phyloP scores from a whole-genome alignment of 1,140 invertebrate genomes.

The Cataglyphis hispanica region DNA sequence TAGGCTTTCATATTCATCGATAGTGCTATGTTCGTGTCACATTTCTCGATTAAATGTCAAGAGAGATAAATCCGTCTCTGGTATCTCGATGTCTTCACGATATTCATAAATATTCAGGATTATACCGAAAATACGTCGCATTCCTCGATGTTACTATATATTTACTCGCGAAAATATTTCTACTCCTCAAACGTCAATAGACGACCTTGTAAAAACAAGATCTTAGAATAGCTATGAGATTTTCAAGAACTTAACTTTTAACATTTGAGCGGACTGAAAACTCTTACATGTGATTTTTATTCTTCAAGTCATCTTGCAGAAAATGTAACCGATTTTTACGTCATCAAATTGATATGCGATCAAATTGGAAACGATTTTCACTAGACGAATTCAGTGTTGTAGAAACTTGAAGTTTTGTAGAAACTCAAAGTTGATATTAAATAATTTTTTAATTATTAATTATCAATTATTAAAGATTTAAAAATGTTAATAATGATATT shows the following conservation, averaged over 20 bases:
- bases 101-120: constrained; percentile 61
- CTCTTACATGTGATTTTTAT: background rate
- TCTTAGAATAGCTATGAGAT: constrained; percentile 10
- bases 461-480: background rate
- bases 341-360: background rate
- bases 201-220: background rate
- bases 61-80: constrained; percentile 36
- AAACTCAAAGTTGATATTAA: background rate
- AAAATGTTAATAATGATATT: background rate
- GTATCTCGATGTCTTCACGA: background rate
- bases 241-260: background rate
- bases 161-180: background rate
- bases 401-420: no score
- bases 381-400: background rate
- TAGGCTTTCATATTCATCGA: constrained; percentile 1
- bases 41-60: constrained; percentile 55
- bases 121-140: constrained; percentile 42
- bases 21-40: background rate
- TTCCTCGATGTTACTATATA: background rate
- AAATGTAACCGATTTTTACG: constrained; percentile 27
- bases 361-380: background rate
- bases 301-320: background rate
- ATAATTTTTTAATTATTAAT: background rate
- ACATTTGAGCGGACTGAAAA: background rate
- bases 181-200: background rate